Percentiles rank a stretch among this genome's conserved stretches.
These are phyloP conservation scores for Beaufortia kweichowensis DNA, from an alignment of 2,113 vertebrate genomes.

Conservation along the genomic window DNA sequence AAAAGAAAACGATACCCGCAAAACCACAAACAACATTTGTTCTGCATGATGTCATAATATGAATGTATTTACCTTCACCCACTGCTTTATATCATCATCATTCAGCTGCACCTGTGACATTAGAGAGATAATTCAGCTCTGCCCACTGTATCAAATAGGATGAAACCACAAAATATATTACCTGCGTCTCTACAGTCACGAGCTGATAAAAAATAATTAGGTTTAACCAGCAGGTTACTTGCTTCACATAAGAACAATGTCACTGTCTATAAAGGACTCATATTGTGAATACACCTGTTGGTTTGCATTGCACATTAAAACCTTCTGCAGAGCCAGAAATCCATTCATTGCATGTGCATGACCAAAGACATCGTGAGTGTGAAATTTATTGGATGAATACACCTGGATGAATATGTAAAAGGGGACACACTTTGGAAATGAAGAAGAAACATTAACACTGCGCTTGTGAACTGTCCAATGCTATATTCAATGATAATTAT, in stretches of 20 bases:
- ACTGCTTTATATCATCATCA: slow-evolving; percentile 66
- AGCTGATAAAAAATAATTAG: background rate
- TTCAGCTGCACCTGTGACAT: slow-evolving; percentile 64
- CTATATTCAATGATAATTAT: background rate
- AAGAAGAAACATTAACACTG: background rate
- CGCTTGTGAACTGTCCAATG: background rate
- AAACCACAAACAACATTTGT: too few relatives aligned
- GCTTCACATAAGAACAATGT: slow-evolving; percentile 35
- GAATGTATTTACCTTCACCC: slow-evolving; percentile 74
- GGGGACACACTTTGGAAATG: background rate
- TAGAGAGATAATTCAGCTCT: slow-evolving; percentile 41
- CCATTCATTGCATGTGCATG: slow-evolving; percentile 15
- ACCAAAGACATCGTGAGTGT: slow-evolving; percentile 13
- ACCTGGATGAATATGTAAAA: slow-evolving; percentile 14
- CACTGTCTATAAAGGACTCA: slow-evolving; percentile 9
- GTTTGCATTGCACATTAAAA: slow-evolving; percentile 1
- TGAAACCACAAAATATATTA: background rate
- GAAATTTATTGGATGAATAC: slow-evolving; percentile 18
- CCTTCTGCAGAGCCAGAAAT: background rate
- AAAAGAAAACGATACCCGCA: background rate
- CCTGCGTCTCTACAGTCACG: background rate
- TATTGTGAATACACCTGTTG: slow-evolving; percentile 12
- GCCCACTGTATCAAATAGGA: slow-evolving; percentile 13
- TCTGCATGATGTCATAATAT: background rate
- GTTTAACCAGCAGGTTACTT: background rate